Base-by-base conservation (phyloP, 2,888 invertebrate genomes). In the Patella ulyssiponensis region DNA sequence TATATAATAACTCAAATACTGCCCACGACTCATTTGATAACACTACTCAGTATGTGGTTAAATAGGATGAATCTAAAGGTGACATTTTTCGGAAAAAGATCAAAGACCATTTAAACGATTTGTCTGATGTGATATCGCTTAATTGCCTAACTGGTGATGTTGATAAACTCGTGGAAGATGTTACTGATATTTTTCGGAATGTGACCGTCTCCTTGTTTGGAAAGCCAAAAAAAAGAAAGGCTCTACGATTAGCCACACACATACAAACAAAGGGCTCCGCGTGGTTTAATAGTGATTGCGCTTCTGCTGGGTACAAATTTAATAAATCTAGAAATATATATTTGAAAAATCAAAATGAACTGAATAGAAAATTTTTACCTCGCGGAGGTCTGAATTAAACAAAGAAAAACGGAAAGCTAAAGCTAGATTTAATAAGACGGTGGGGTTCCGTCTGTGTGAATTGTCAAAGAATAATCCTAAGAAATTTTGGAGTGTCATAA, bases 401-500 rank as follows among this genome's bases (percentile, higher is more conserved):
- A 64, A 64, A 64, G 64, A 11, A 23, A 64, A 64, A 64, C 64
- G 64, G 12, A 64, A 64, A 20, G 23, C 64, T 11, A 64, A 64
- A 64, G n/a, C 2, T 64, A 64, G 14, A 64, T 64, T 64, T 20
- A 23, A 3, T 64, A 64, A 64, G 64, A 23, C n/a, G 23, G n/a
- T 20, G n/a, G 64, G 64, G 11, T 23, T 20, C 9, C 9, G 64
- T 20, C n/a, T 64, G 20, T 20, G n/a, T 64, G n/a, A n/a, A n/a
- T 23, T 64, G 20, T 23, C n/a, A 20, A 64, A 64, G 23, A n/a
- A n/a, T 20, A 64, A 64, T 23, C 64, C 64, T n/a, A 64, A 64
- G 64, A n/a, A 64, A 64, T 64, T 64, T 20, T 64, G 64, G 64
- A 64, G 23, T 20, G n/a, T 23, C n/a, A 17, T 64, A n/a, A 64